Evolutionary conservation across 2,797 vertebrate genomes (phyloP), one percentile per base, ranked within the genome.

Genomic region (Anguilla marmorata): DNA sequence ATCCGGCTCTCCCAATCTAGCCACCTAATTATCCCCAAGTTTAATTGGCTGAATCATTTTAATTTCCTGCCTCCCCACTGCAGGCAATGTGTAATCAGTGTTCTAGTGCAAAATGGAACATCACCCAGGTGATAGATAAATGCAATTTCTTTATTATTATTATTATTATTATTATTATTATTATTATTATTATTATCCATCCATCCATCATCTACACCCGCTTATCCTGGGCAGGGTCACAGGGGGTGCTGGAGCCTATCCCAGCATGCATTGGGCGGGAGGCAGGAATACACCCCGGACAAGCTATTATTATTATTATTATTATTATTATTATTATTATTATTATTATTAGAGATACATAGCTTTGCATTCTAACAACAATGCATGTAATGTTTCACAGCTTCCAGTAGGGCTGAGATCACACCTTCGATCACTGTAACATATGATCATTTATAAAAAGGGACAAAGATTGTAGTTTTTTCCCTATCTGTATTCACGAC

Each of bases 41-140:
- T 27, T 69, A 69, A 69, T 69, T 69, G 63, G 63, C 63, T 69
- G 63, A 69, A 69, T 69, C n/a, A 69, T 69, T 69, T n/a, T 7
- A n/a, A 69, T 69, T n/a, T 69, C 63, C 63, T 69, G 24, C 63
- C 63, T 69, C 2, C 27, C 24, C 7, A 1, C n/a, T 1, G 63
- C 63, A 27, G n/a, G 63, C 63, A 27, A 9, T 27, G 63, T 69
- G 63, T n/a, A n/a, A n/a, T 69, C 63, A 7, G 63, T 69, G 63
- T 27, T 69, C 9, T 7, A 69, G 63, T 4, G 72, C 14, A 76
- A 37, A 76, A 33, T 16, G 33, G 30, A 72, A n/a, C 66, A 72
- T 12, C 30, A 33, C 69, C 11, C 7, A 14, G 72, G 9, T 74
- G 27, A 74, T 16, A 74, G 14, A 4, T 24, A 66, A 66, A 66